Conservation (phyloP, 2,113 vertebrate genomes). For the Chamaea fasciata region DNA sequence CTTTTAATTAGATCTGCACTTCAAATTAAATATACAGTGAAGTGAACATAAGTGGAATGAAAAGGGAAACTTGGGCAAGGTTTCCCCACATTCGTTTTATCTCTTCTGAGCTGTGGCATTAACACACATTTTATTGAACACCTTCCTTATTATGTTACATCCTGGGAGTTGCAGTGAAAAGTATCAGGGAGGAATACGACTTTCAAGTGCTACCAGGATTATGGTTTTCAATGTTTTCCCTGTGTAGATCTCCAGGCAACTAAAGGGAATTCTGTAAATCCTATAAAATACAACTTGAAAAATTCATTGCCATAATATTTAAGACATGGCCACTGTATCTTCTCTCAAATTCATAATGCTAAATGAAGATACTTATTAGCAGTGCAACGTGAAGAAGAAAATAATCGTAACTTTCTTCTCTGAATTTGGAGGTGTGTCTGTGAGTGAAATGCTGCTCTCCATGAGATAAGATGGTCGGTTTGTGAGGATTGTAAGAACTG, state of each 20-base stretch:
- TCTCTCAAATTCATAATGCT: background rate
- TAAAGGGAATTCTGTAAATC: background rate
- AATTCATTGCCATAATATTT: background rate
- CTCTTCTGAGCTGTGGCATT: background rate
- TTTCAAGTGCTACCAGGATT: background rate
- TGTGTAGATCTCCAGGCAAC: background rate
- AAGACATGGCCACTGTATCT: background rate
- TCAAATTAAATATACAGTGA: background rate
- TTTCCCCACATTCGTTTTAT: background rate
- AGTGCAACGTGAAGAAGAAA: background rate
- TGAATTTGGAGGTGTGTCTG: background rate
- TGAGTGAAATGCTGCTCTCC: background rate
- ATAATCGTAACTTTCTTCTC: background rate
- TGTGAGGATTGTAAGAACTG: background rate
- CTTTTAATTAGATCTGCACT: slow-evolving; percentile 52
- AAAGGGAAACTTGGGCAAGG: background rate
- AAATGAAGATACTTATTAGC: background rate
- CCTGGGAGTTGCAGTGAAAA: background rate
- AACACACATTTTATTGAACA: background rate
- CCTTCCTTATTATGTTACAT: background rate
- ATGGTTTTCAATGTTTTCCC: background rate
- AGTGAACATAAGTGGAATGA: background rate
- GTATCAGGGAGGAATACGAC: background rate
- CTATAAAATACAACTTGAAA: background rate
- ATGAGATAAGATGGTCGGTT: background rate